Base-by-base conservation (phyloP, 1,140 invertebrate species). In the Brachionus plicatilis region DNA sequence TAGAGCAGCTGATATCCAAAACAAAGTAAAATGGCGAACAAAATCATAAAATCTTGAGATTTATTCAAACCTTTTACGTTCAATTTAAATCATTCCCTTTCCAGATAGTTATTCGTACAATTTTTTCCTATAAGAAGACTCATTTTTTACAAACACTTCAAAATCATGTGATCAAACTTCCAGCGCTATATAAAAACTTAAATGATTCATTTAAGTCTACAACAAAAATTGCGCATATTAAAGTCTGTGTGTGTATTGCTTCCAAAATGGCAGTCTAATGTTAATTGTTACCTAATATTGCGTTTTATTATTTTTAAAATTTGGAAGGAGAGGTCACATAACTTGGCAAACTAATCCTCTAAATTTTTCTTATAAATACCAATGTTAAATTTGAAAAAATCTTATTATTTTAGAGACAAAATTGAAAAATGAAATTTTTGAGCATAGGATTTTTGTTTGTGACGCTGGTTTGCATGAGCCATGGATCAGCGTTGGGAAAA, bases 271-370 rank as follows among this genome's bases (percentile, higher is more conserved):
- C 33, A 41, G 53, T 60, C 53, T 60, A 60, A 60, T 60, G 53
- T 60, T 60, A 68, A 41, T 68, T 33, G 41, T 72, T 72, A 72
- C 68, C 68, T 72, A 72, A 72, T 72, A 72, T 72, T 72, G 68
- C 68, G 68, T 43, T 72, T 43, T 72, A 41, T 72, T 43, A 37
- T 43, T 72, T 41, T n/a, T 43, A 8, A 72, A 72, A 43, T 20
- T 37, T 72, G 37, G 37, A 43, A 33, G 68, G 41, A 72, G 68
- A 7, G 68, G 3, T 24, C 41, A 24, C 29, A 43, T 72, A 72
- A 72, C 68, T 33, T 68, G 66, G 27, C 33, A 41, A n/a, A 72
- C 68, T 37, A 72, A 72, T 72, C 68, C 68, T 24, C 8, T 72
- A 43, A 9, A n/a, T 41, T 43, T 41, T 72, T 43, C 17, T 3